Conservation (phyloP, 2,113 vertebrate species). For the Ciconia boyciana region DNA sequence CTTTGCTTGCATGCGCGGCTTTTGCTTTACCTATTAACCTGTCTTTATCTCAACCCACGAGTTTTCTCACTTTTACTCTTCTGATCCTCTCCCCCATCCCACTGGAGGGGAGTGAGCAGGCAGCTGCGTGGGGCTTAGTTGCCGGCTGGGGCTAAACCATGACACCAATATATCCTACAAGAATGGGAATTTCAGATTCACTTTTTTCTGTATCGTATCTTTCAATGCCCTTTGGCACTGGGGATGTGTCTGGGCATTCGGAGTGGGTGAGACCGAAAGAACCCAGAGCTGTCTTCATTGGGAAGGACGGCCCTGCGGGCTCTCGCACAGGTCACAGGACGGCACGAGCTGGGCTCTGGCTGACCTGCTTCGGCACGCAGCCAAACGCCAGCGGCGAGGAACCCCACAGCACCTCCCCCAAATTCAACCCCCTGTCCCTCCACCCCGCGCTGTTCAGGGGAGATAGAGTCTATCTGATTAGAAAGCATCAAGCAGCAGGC, state of each 20-base stretch:
- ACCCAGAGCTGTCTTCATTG: not conserved
- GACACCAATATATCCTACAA: accelerated
- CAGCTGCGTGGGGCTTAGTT: too few relatives aligned
- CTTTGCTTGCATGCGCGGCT: too few relatives aligned
- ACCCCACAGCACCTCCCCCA: not conserved
- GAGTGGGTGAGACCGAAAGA: not conserved
- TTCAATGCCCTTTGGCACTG: not conserved
- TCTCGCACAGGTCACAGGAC: not conserved
- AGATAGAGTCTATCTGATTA: not conserved
- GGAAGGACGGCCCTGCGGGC: not conserved
- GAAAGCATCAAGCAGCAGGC: not conserved
- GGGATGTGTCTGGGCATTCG: not conserved
- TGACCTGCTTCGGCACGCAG: not conserved
- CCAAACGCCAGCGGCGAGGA: not conserved
- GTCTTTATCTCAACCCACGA: too few relatives aligned
- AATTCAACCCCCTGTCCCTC: not conserved
- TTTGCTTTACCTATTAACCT: too few relatives aligned
- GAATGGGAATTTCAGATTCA: accelerated
- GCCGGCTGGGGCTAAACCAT: too few relatives aligned
- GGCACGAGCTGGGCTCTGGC: not conserved
- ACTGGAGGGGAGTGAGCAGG: too few relatives aligned
- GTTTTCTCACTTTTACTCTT: too few relatives aligned
- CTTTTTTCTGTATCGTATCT: accelerated
- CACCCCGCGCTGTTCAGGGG: not conserved
- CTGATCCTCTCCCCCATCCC: too few relatives aligned